Evolutionary conservation across 92 coral and sea anemone genomes (phyloP).

Genomic region (Meandrina meandrites): DNA sequence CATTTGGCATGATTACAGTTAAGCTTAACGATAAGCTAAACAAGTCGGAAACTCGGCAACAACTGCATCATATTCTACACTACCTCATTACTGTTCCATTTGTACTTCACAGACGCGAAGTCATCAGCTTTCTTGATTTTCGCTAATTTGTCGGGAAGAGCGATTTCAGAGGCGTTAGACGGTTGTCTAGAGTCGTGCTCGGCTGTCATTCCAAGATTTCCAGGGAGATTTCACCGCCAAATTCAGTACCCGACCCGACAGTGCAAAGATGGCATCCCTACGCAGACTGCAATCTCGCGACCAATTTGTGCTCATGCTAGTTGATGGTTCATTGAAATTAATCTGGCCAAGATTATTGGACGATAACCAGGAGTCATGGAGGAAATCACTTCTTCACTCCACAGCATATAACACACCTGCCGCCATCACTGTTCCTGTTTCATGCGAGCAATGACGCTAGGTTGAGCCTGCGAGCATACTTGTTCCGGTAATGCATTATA

Average conservation of each 20-base stretch:
- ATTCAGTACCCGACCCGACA: slow-evolving; percentile 30
- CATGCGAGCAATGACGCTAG: neutral
- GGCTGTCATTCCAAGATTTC: slow-evolving; percentile 89
- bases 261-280: slow-evolving; percentile 31
- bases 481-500: neutral
- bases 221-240: slow-evolving; percentile 63
- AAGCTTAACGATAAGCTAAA: slow-evolving; percentile 8
- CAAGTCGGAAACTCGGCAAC: slow-evolving; percentile 19
- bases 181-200: slow-evolving; percentile 41
- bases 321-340: slow-evolving; percentile 23
- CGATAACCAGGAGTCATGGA: slow-evolving; percentile 35
- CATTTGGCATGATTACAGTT: neutral
- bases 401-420: slow-evolving; percentile 40
- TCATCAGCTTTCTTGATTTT: slow-evolving; percentile 84
- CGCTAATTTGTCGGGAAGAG: slow-evolving; percentile 82
- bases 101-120: slow-evolving; percentile 74
- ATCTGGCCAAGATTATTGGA: slow-evolving; percentile 32
- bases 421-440: slow-evolving; percentile 11
- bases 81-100: slow-evolving; percentile 93
- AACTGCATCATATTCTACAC: slow-evolving; percentile 7
- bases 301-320: slow-evolving; percentile 53
- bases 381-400: slow-evolving; percentile 38
- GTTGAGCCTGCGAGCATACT: slow-evolving; percentile 31
- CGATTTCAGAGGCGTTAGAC: slow-evolving; percentile 61
- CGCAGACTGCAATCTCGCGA: slow-evolving; percentile 20